Evolutionary conservation across 2,113 vertebrate species (phyloP).

Genomic region (Paraplagusia blochii): DNA sequence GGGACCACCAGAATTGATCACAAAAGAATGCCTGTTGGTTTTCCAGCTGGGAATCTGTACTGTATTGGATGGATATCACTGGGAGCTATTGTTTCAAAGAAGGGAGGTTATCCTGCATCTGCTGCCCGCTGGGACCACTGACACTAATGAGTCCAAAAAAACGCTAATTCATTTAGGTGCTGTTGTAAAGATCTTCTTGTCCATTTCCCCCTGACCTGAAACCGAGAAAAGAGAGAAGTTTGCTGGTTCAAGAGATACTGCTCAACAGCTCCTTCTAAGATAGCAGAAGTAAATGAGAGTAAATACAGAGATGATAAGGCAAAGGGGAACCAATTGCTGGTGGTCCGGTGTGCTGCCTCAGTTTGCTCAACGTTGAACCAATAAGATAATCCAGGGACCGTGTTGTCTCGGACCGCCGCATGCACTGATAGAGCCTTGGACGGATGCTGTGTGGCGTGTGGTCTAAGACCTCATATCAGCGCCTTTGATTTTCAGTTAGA

Average conservation of each 20-base stretch:
- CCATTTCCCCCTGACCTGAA: slow-evolving; percentile 8
- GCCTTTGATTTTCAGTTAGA: slow-evolving; percentile 77
- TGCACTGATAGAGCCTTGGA: slow-evolving; percentile 46
- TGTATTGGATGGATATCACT: slow-evolving; percentile 57
- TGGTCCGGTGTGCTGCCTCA: slow-evolving; percentile 66
- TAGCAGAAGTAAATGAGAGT: slow-evolving; percentile 42
- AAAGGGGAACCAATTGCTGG: slow-evolving; percentile 61
- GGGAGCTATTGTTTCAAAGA: slow-evolving; percentile 50
- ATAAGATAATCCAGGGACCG: slow-evolving; percentile 64
- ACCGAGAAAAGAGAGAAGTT: slow-evolving; percentile 19
- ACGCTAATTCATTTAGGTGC: slow-evolving; percentile 19
- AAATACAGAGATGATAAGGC: slow-evolving; percentile 62
- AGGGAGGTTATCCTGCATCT: slow-evolving; percentile 58
- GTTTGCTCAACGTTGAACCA: slow-evolving; percentile 71
- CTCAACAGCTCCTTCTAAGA: slow-evolving; percentile 57
- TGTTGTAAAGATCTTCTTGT: slow-evolving; percentile 8
- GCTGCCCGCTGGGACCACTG: slow-evolving; percentile 53
- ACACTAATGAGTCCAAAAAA: slow-evolving; percentile 26
- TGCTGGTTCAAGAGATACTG: slow-evolving; percentile 51
- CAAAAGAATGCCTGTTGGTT: slow-evolving; percentile 63
- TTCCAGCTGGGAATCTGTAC: slow-evolving; percentile 62
- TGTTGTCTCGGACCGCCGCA: slow-evolving; percentile 34
- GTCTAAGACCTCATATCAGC: slow-evolving; percentile 56
- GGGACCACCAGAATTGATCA: slow-evolving; percentile 59
- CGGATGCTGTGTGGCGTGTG: slow-evolving; percentile 38